A percentile compares a stretch with the other conserved stretches of the same genome.
These are phyloP conservation scores for Drosophila ohnishii DNA, from an alignment of 1,140 invertebrate genomes.

Conservation along the genomic window DNA sequence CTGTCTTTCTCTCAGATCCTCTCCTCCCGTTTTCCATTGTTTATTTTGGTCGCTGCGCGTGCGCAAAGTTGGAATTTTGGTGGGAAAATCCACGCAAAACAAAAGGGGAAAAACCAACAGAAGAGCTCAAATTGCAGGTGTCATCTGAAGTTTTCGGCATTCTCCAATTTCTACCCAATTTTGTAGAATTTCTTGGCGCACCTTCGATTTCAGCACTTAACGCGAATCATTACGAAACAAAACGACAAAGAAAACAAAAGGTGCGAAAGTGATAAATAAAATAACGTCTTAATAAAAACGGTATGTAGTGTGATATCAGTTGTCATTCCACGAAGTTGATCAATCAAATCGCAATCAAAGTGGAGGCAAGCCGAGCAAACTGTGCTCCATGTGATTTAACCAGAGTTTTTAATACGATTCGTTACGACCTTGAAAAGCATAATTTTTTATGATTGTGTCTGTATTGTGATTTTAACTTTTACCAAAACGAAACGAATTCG, in stretches of 20 bases:
- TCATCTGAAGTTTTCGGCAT: slow-evolving; percentile 34
- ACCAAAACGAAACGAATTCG: slow-evolving; percentile 34
- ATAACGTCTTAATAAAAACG: slow-evolving; percentile 24
- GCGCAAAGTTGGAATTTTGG: slow-evolving; percentile 37
- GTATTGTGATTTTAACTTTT: slow-evolving; percentile 31
- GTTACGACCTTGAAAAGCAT: slow-evolving; percentile 30
- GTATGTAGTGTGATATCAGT: slow-evolving; percentile 28
- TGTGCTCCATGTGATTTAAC: slow-evolving; percentile 58
- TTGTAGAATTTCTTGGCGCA: slow-evolving; percentile 36
- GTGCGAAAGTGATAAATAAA: slow-evolving; percentile 36
- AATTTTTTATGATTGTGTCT: slow-evolving; percentile 26
- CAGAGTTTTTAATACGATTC: slow-evolving; percentile 30
- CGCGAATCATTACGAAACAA: slow-evolving; percentile 51
- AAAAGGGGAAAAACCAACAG: slow-evolving; percentile 9
- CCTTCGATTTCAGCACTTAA: slow-evolving; percentile 58
- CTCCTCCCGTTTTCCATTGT: slow-evolving; percentile 18
- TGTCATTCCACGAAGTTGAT: slow-evolving; percentile 23
- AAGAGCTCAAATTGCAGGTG: slow-evolving; percentile 50
- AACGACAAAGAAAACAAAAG: slow-evolving; percentile 27
- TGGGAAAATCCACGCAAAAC: slow-evolving; percentile 35
- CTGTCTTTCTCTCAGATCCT: slow-evolving; percentile 14
- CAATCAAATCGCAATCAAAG: slow-evolving; percentile 35
- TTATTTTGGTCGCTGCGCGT: slow-evolving; percentile 53
- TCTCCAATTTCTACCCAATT: slow-evolving; percentile 22
- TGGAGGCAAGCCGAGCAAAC: slow-evolving; percentile 16